Evolutionary conservation across 2,113 vertebrate genomes (phyloP), one percentile per base, ranked within the genome.

Genomic region (Regulus satrapa): DNA sequence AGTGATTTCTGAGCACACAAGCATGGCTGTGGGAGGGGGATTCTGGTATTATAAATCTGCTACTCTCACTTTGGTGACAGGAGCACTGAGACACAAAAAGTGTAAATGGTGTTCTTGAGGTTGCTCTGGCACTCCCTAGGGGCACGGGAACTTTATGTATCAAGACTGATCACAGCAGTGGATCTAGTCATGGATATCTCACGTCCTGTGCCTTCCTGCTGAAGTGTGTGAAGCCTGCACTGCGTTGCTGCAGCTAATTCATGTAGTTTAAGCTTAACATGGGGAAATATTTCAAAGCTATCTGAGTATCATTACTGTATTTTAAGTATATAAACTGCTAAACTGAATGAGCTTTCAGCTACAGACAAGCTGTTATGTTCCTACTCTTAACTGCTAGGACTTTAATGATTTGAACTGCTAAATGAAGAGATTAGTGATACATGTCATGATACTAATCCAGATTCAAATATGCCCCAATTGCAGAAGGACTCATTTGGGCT

Each of bases 301-400:
- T 48, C 31, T 71, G 67, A 56, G 56, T 87, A 72, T 59, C 52
- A 23, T 63, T 51, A 63, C 13, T 87, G 48, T 81, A 40, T 87
- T 91, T 93, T 81, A 91, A 87, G 64, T 63, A 55, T 16, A 51
- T 48, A 51, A 81, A 89, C 26, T 72, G 43, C 34, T 85, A 72
- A 96, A 82, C 10, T 56, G 45, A 85, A 92, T 64, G 88, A 79
- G 21, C 36, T 72, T 94, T 92, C 67, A 59, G 12, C 52, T 79
- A 63, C 25, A 79, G 62, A 48, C 52, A 76, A 90, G 29, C 45
- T 56, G 46, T 83, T 85, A 34, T 1, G 9, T 58, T 68, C 54
- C 18, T 73, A 1, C 54, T 73, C 29, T 64, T 79, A 71, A 45
- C 71, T 82, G 48, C 25, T 64, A 48, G n/a, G 62, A 85, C 40